These are phyloP conservation scores for Nanorana parkeri DNA, from an alignment of 2,113 vertebrate species.

Conservation along the genomic window DNA sequence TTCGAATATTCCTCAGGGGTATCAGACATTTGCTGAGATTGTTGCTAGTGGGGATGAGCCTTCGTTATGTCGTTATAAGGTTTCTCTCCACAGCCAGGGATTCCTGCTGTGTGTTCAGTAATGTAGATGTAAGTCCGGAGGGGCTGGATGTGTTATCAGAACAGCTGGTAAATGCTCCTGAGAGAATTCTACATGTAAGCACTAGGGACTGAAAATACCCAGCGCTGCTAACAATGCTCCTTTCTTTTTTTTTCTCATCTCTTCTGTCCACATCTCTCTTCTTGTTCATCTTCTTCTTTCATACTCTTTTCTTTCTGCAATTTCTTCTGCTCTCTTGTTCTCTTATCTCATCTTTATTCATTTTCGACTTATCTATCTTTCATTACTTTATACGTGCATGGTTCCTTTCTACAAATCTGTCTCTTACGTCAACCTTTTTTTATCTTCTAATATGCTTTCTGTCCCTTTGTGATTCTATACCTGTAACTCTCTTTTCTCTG, in stretches of 20 bases:
- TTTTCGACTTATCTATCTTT: not conserved
- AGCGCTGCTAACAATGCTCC: slow-evolving; percentile 30
- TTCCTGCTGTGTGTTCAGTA: slow-evolving; percentile 1
- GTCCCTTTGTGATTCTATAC: slow-evolving; percentile 1
- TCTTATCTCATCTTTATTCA: not conserved
- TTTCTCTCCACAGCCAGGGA: slow-evolving; percentile 1
- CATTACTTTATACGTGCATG: not conserved
- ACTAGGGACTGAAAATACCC: not conserved
- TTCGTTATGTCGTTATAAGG: not conserved
- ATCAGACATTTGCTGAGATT: not conserved
- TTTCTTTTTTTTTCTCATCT: slow-evolving; percentile 15
- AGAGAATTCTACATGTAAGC: slow-evolving; percentile 20
- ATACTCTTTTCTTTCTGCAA: not conserved
- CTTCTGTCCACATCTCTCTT: slow-evolving; percentile 4
- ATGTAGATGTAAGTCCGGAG: not conserved
- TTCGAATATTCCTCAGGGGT: not conserved
- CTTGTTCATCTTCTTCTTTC: slow-evolving; percentile 7
- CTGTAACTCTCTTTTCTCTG: not conserved
- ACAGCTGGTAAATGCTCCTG: slow-evolving; percentile 23
- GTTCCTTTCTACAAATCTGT: not conserved
- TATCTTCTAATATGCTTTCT: slow-evolving; percentile 1
- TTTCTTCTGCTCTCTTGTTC: slow-evolving; percentile 4
- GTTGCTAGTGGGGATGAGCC: not conserved
- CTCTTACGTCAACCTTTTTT: not conserved
- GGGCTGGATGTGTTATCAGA: not conserved